Percentiles rank a stretch among this genome's conserved stretches.
These are phyloP conservation scores for Drosophila flavopinicola DNA, from an alignment of 2,888 invertebrate genomes.

Conservation along the genomic window DNA sequence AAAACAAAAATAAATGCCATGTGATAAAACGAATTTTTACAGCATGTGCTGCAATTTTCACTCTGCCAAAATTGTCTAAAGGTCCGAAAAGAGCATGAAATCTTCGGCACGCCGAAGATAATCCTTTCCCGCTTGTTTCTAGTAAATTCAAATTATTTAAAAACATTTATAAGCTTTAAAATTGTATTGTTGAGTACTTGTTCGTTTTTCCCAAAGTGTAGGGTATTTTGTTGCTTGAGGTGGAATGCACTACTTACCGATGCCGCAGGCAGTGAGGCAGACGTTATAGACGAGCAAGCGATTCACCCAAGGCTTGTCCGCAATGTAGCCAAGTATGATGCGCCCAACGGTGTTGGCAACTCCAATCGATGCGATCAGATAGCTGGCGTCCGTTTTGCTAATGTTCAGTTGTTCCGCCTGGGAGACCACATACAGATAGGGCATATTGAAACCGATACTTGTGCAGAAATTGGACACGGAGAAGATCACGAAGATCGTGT, in stretches of 20 bases:
- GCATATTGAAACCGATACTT: slow-evolving; percentile 97
- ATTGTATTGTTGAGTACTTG: too few species aligned
- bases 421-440: slow-evolving; percentile 93
- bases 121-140: too few species aligned
- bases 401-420: slow-evolving; percentile 88
- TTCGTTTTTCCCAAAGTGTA: too few species aligned
- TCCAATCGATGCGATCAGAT: slow-evolving; percentile 92
- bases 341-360: slow-evolving; percentile 95
- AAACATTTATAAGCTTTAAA: too few species aligned
- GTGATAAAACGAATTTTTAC: too few species aligned
- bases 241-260: slow-evolving; percentile 87
- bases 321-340: slow-evolving; percentile 93
- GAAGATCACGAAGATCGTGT: slow-evolving; percentile 95
- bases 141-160: too few species aligned
- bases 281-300: slow-evolving; percentile 95
- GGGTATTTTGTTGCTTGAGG: not conserved
- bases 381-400: slow-evolving; percentile 87
- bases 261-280: slow-evolving; percentile 94
- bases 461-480: slow-evolving; percentile 94
- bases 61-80: too few species aligned
- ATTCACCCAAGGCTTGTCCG: slow-evolving; percentile 96
- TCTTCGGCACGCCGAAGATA: too few species aligned
- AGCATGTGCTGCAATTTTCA: too few species aligned
- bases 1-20: too few species aligned
- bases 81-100: too few species aligned